A percentile compares a stretch with the other conserved stretches of the same genome.
These are phyloP conservation scores for Sussaba pulchella DNA, from an alignment of 2,888 invertebrate genomes.

Conservation along the genomic window DNA sequence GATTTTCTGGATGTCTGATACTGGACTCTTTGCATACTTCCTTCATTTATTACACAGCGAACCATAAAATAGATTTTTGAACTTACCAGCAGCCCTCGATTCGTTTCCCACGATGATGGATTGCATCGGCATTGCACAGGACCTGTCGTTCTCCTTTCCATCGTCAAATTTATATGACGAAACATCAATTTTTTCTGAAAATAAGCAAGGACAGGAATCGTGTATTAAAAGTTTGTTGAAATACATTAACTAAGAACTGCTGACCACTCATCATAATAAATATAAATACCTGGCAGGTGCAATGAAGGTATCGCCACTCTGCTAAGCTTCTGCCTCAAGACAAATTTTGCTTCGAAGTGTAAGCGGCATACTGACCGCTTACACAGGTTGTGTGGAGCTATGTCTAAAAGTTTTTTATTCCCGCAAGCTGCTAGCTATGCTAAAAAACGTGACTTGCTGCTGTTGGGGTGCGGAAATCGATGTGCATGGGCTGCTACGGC, in stretches of 20 bases:
- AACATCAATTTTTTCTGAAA: slow-evolving; percentile 4
- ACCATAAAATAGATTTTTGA: too few relatives aligned
- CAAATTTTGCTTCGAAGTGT: slow-evolving; percentile 16
- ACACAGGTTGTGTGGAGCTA: neutral
- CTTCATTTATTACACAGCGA: too few relatives aligned
- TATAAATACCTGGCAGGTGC: slow-evolving; percentile 15
- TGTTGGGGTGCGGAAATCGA: neutral
- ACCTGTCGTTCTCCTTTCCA: neutral
- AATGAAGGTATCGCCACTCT: slow-evolving; percentile 11
- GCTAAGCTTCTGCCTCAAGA: slow-evolving; percentile 12
- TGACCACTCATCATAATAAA: neutral
- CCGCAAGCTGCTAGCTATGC: slow-evolving; percentile 18
- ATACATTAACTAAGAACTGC: neutral
- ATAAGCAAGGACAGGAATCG: neutral
- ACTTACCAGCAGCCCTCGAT: too few relatives aligned
- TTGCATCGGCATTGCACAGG: too few relatives aligned
- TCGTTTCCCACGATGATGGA: too few relatives aligned
- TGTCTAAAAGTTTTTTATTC: neutral
- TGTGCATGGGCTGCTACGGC: neutral
- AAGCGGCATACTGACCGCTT: slow-evolving; percentile 5
- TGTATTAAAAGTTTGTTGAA: neutral
- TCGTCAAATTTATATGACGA: slow-evolving; percentile 1
- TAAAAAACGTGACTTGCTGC: neutral
- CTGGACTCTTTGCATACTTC: too few relatives aligned
- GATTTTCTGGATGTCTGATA: too few relatives aligned